Evolutionary conservation across 2,888 invertebrate genomes (phyloP), one percentile per base, ranked within the genome.

Genomic region (Hyposoter dolosus): DNA sequence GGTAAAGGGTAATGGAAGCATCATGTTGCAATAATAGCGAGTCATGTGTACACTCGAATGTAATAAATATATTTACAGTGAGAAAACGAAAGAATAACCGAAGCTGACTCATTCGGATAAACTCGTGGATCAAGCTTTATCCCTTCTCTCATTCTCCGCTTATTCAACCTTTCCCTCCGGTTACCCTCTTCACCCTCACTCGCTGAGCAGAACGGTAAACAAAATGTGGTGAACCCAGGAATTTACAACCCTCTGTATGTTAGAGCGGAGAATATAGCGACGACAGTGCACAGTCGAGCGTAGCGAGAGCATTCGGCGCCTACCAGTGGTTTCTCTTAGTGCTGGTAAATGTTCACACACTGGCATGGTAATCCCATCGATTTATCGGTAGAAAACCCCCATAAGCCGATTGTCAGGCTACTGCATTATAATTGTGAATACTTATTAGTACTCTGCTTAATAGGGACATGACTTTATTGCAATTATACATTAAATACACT

Each of bases 391-490:
- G 74, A 84, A 72, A 65, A 87, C 79, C 79, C 87, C 69, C 19
- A 43, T 90, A 91, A 92, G 90, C 92, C 89, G 91, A 90, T 92
- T 92, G 91, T 76, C 82, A 81, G 88, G 84, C 87, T 88, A 87
- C 80, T 85, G 87, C 88, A 88, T 92, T 90, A 91, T 92, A 91
- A 92, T 92, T 90, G 88, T 85, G 86, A 84, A 82, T 88, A 88
- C 90, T 92, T 89, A 90, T 90, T 89, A 88, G 80, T 84, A 68
- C 72, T 35, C 75, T 12, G 69, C 84, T 3, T 60, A 91, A 90
- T 87, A 86, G 81, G 77, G 68, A 74, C 23, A 35, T 53, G 80
- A 82, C 65, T 85, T 78, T 82, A 50, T 50, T 72, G 15, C 75
- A 60, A 77, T 68, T 71, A 85, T 60, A 40, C 40, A 72, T 65